Evolutionary conservation across 2,113 vertebrate genomes (phyloP).

Genomic region (Fulica atra): DNA sequence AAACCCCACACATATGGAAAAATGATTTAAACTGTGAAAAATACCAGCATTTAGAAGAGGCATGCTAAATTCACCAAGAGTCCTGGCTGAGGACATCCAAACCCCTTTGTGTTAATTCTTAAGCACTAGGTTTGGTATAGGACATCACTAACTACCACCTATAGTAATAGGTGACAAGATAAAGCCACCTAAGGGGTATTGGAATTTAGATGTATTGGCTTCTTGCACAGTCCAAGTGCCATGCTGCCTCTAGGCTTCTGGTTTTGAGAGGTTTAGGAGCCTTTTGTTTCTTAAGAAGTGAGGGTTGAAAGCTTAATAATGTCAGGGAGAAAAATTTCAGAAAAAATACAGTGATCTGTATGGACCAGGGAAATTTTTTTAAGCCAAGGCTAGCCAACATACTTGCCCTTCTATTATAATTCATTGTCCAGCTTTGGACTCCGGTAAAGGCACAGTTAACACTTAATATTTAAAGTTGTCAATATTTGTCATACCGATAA

Average conservation of each 20-base stretch:
- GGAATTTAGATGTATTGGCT: neutral
- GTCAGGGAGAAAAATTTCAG: neutral
- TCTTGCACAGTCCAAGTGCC: neutral
- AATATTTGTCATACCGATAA: constrained; percentile 86
- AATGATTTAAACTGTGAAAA: neutral
- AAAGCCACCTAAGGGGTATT: neutral
- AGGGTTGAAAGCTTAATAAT: neutral
- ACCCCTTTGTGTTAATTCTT: neutral
- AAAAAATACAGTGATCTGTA: neutral
- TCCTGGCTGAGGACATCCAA: neutral
- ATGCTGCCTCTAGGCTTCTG: neutral
- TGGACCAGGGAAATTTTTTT: neutral
- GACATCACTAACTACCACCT: neutral
- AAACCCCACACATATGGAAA: neutral
- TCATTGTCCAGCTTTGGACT: neutral
- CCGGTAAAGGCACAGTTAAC: neutral
- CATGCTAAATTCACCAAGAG: neutral
- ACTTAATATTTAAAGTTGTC: constrained; percentile 18
- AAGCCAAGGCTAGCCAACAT: neutral
- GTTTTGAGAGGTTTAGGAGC: neutral
- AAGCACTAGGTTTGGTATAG: neutral
- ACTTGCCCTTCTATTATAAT: neutral
- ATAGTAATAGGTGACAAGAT: neutral
- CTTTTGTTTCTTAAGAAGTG: neutral
- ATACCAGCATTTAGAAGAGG: neutral